Evolutionary conservation across 2,797 vertebrate species (phyloP).

Genomic region (Benthosema pterotum): DNA sequence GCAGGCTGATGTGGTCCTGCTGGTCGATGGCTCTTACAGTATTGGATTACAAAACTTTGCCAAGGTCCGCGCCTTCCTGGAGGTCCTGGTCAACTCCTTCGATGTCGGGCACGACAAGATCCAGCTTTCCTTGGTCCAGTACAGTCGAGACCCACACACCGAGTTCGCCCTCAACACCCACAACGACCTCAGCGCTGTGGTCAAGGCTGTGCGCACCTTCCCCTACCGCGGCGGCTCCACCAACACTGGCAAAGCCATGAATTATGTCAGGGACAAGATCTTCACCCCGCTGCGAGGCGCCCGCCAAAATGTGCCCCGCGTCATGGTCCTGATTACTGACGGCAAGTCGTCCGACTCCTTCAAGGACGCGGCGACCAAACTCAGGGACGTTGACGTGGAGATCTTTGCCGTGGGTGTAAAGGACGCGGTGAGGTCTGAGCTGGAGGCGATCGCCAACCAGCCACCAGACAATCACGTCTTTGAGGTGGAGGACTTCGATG

Average conservation of each 20-base stretch:
- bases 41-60: constrained; percentile 98
- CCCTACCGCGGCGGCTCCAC: constrained; percentile 98
- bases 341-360: constrained; percentile 98
- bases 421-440: constrained; percentile 93
- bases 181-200: constrained; percentile 87
- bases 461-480: constrained; percentile 93
- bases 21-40: constrained; percentile 98
- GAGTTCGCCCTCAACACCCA: constrained; percentile 95
- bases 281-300: constrained; percentile 88
- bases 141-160: constrained; percentile 94
- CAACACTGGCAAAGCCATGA: constrained; percentile 98
- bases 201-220: constrained; percentile 92
- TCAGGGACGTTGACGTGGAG: constrained; percentile 93
- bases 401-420: constrained; percentile 99
- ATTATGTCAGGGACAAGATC: constrained; percentile 94
- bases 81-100: constrained; percentile 95
- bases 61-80: constrained; percentile 96
- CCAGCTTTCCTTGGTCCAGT: constrained; percentile 97
- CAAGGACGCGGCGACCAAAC: constrained; percentile 89
- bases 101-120: constrained; percentile 91
- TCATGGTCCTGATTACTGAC: constrained; percentile 99
- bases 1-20: constrained; percentile 95
- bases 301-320: constrained; percentile 89
- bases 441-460: constrained; percentile 94
- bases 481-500: constrained; percentile 98